Evolutionary conservation across 64 coral and sea anemone species (phyloP), one percentile per base, ranked within the genome.

Genomic region (Astreopora myriophthalma): DNA sequence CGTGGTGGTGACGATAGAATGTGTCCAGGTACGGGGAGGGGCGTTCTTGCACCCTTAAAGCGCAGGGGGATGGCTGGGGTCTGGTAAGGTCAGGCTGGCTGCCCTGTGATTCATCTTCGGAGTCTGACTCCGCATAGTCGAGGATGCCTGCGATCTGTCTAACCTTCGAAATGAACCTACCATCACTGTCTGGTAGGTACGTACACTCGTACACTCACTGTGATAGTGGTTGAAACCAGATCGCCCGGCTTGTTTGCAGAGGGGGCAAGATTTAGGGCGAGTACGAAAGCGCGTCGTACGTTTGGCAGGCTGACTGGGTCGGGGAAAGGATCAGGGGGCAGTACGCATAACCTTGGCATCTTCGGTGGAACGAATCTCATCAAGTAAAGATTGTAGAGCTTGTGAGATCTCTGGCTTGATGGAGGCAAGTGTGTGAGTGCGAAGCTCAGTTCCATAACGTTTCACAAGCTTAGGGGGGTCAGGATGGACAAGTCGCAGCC

Each of bases 21-120:
- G 44, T 35, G 39, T 84, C 78, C 19, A 84, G 5, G 38, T 73
- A 84, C 8, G 89, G 77, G 8, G 66, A 82, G 19, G 73, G 76
- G n/a, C 76, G 14, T 71, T 33, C 69, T 1, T 32, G 69, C 6
- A 71, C 17, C 17, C 69, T 20, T 0, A 20, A 20, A 1, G 58
- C 13, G 17, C 16, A 22, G 58, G 58, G 58, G 19, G 58, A 6
- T 19, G 12, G 58, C n/a, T 19, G 58, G 17, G 5, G 11, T 63
- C 58, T 24, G n/a, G 58, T 63, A 63, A 16, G 58, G 5, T 22
- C 58, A 63, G 58, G 58, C 14, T 19, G 58, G 58, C 5, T 5
- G 19, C n/a, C 58, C 58, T 63, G 58, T 63, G 58, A 16, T 63
- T 63, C 3, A 22, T 71, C 7, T 28, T 71, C 28, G 17, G 9